Percentiles rank a stretch among this genome's conserved stretches.
phyloP scores from a whole-genome alignment of 2,888 invertebrate species.

The Carterocephalus palaemon region DNA sequence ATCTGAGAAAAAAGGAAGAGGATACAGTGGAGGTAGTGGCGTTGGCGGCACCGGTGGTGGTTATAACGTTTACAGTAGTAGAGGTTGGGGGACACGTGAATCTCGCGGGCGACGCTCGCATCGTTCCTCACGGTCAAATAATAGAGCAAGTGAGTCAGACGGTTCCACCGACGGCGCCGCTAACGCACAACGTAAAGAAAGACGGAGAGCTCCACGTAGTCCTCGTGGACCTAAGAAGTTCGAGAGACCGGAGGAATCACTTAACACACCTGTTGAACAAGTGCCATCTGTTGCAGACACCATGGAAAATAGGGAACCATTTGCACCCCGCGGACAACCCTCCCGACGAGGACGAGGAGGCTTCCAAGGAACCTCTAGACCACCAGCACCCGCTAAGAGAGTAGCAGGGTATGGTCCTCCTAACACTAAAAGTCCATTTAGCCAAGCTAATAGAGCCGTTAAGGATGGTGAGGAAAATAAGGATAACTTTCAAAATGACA shows the following conservation, averaged over 20 bases:
- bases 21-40: slow-evolving; percentile 56
- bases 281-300: slow-evolving; percentile 43
- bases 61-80: slow-evolving; percentile 64
- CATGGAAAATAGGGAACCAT: slow-evolving; percentile 82
- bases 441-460: slow-evolving; percentile 67
- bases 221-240: slow-evolving; percentile 81
- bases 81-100: slow-evolving; percentile 72
- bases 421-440: slow-evolving; percentile 87
- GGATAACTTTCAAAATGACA: slow-evolving; percentile 77
- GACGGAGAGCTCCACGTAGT: slow-evolving; percentile 73
- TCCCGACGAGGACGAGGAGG: slow-evolving; percentile 90
- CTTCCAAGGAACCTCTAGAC: slow-evolving; percentile 65
- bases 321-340: slow-evolving; percentile 93
- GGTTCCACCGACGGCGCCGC: slow-evolving; percentile 85
- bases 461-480: slow-evolving; percentile 63
- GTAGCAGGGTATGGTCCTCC: slow-evolving; percentile 90
- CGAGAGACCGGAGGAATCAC: slow-evolving; percentile 77
- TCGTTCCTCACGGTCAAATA: slow-evolving; percentile 69
- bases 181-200: slow-evolving; percentile 73
- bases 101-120: slow-evolving; percentile 73
- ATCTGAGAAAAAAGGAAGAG: slow-evolving; percentile 75
- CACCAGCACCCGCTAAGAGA: slow-evolving; percentile 77
- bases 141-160: slow-evolving; percentile 84
- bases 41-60: slow-evolving; percentile 45
- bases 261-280: slow-evolving; percentile 45